Conservation (phyloP, 2,113 vertebrate genomes). For the Gnathochromis pfefferi region DNA sequence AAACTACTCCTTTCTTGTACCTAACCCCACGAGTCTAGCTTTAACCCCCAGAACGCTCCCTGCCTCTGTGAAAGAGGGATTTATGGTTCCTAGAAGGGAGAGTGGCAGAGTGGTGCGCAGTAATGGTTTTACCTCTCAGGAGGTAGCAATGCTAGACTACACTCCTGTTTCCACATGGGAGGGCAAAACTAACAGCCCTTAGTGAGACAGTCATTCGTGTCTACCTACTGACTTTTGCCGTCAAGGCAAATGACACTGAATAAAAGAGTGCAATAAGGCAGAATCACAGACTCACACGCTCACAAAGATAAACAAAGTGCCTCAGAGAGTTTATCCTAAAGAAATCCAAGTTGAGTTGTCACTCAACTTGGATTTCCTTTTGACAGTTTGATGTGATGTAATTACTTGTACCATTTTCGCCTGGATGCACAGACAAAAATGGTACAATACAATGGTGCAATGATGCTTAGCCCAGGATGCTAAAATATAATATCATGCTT, state of each 20-base stretch:
- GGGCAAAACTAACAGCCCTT: not conserved
- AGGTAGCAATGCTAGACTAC: conserved; percentile 39
- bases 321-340: not conserved
- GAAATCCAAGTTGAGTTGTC: not conserved
- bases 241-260: not conserved
- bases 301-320: not conserved
- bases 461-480: not conserved
- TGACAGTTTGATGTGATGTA: not conserved
- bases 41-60: conserved; percentile 28
- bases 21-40: conserved; percentile 34
- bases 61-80: conserved; percentile 63
- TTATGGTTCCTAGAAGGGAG: conserved; percentile 62
- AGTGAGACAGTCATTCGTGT: not conserved
- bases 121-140: conserved; percentile 65
- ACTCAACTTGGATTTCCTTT: not conserved
- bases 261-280: not conserved
- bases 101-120: conserved; percentile 52
- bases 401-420: not conserved
- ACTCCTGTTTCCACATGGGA: conserved; percentile 10
- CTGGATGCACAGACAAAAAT: not conserved
- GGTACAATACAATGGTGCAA: not conserved
- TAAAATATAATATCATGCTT: not conserved
- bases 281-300: not conserved
- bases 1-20: conserved; percentile 22
- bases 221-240: not conserved